Base-by-base conservation (phyloP, 2,888 invertebrate genomes). In the Lasioglossum vierecki region DNA sequence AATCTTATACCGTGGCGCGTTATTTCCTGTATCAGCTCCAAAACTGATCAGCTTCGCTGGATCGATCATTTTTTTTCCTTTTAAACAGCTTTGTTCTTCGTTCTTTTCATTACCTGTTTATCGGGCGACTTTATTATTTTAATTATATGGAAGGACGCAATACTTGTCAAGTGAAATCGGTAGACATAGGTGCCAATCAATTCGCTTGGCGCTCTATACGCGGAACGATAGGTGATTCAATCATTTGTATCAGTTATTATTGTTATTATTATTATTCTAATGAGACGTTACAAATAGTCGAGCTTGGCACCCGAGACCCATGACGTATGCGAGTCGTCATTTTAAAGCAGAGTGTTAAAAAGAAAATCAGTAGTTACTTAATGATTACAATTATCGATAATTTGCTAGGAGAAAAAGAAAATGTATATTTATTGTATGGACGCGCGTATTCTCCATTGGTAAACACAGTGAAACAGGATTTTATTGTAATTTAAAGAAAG, bases 11-110 rank as follows among this genome's bases (percentile, higher is more conserved):
- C 30, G 66, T 68, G 39, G 35, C 49, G 49, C 46, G 30, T 49
- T 49, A 26, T 77, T 53, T 41, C 53, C 70, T 70, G 68, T 77
- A 70, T 41, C 70, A 53, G 68, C 49, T 49, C n/a, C 11, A 74
- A 74, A 46, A 30, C 35, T 22, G 39, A n/a, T 39, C 30, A 35
- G 26, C 15, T 76, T 8, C 15, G 5, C 35, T 35, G 8, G 0
- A 13, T 46, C 18, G 22, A 76, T 18, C 35, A 30, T 39, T 39
- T 83, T n/a, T 26, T 22, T 11, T 11, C 76, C 22, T 35, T 15
- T 22, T 8, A n/a, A 46, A 35, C 57, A 35, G 4, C 11, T 11
- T 15, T 15, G 30, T 46, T 44, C 22, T n/a, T 63, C 30, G 30
- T 30, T 8, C 1, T 63, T 63, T 63, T 30, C 26, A 30, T 63